phyloP scores from a whole-genome alignment of 1,140 invertebrate genomes.

The Uloborus diversus region DNA sequence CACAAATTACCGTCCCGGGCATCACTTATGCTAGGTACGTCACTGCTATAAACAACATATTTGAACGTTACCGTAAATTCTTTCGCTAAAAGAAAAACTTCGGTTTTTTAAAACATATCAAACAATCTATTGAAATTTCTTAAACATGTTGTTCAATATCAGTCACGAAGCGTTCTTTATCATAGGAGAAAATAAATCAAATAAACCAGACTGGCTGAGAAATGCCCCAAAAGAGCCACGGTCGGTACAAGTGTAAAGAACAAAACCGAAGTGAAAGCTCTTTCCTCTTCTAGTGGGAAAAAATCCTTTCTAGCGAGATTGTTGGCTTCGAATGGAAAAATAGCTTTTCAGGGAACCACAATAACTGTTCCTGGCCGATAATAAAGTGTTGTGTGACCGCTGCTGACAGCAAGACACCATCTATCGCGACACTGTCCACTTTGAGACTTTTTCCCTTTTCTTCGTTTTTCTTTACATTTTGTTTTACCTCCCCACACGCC shows the following conservation, averaged over 20 bases:
- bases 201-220: no score
- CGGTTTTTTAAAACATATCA: no score
- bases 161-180: no score
- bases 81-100: no score
- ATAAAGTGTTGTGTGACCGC: constrained; percentile 55
- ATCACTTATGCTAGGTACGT: no score
- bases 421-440: constrained; percentile 43
- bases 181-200: background rate
- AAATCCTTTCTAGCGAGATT: constrained; percentile 46
- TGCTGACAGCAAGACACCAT: constrained; percentile 44
- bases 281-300: constrained; percentile 1
- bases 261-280: constrained; percentile 15
- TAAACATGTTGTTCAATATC: no score
- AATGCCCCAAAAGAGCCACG: no score
- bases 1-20: no score
- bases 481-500: background rate
- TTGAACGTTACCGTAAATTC: no score
- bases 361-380: constrained; percentile 55
- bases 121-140: no score
- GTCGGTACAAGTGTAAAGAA: constrained; percentile 8
- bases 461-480: background rate
- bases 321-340: constrained; percentile 43
- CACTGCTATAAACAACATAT: no score
- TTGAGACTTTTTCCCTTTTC: constrained; percentile 18
- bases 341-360: constrained; percentile 54